A percentile compares a stretch with the other conserved stretches of the same genome.
phyloP scores from a whole-genome alignment of 2,113 vertebrate species.

The Prochilodus magdalenae region DNA sequence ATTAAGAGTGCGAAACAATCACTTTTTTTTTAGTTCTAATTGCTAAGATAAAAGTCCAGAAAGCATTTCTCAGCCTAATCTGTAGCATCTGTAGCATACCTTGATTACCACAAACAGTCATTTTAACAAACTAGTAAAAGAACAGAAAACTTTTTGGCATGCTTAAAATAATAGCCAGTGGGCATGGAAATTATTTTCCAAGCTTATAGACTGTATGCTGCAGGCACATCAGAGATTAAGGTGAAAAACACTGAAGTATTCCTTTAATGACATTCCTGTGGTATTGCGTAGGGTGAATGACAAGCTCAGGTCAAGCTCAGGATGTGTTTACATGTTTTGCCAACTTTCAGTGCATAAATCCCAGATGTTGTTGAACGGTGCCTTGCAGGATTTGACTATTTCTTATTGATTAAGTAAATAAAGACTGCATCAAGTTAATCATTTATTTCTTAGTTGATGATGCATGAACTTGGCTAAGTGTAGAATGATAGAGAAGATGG shows the following conservation, averaged over 20 bases:
- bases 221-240: background rate
- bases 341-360: background rate
- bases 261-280: background rate
- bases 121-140: background rate
- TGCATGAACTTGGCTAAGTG: background rate
- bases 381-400: slow-evolving; percentile 3
- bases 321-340: background rate
- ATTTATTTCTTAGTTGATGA: background rate
- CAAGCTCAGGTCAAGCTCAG: slow-evolving; percentile 14
- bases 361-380: background rate
- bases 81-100: background rate
- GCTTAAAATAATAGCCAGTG: background rate
- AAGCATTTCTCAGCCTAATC: background rate
- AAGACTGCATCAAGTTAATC: background rate
- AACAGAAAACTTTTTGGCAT: background rate
- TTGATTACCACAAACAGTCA: background rate
- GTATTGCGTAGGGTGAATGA: background rate
- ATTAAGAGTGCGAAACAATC: slow-evolving; percentile 3
- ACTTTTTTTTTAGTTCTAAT: background rate
- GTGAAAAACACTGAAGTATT: background rate
- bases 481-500: background rate
- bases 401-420: background rate
- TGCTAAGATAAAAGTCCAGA: no score
- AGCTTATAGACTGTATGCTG: background rate
- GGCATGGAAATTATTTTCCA: background rate